Evolutionary conservation across 2,888 invertebrate genomes (phyloP), one percentile per base, ranked within the genome.

Genomic region (Apodemia hepburni): DNA sequence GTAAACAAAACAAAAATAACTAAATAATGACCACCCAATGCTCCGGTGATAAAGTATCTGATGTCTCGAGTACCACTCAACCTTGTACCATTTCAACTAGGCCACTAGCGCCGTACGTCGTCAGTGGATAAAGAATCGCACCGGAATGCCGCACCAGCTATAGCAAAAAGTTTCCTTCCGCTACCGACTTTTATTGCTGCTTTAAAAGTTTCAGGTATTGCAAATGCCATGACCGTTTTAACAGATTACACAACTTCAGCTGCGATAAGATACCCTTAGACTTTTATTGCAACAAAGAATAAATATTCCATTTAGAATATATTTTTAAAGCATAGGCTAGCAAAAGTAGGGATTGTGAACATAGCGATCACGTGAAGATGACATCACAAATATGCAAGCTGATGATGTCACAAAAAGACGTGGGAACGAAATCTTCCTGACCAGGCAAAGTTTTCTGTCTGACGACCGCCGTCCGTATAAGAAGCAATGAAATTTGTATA

Each of bases 131-230:
- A 54, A 54, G 54, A 54, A 54, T 15, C 54, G 54, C 15, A 27
- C 27, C 51, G 27, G 51, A 54, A 54, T 18, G 22, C 18, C 49
- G 49, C 15, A 54, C 51, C 51, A 54, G 22, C 27, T 54, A 54
- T 27, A 22, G 51, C 51, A 54, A 54, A 54, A 54, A 54, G 51
- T 54, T 54, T 54, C 22, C 51, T 51, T 22, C 18, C 51, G 49
- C 11, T 22, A 12, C 51, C 51, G 51, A 51, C 22, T 51, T 51
- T 51, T 22, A 51, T 51, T 7, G 51, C 51, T 51, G 51, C 51
- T 51, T 51, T 12, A 51, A 51, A 51, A 51, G 18, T 51, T 51
- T 51, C 51, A 17, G 22, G 22, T 51, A 51, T 51, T 51, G 51
- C 22, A 51, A 22, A 18, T 22, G 51, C 51, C 45, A 51, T 22